These are phyloP conservation scores for Xylota segnis DNA, from an alignment of 2,888 invertebrate genomes.

Conservation along the genomic window DNA sequence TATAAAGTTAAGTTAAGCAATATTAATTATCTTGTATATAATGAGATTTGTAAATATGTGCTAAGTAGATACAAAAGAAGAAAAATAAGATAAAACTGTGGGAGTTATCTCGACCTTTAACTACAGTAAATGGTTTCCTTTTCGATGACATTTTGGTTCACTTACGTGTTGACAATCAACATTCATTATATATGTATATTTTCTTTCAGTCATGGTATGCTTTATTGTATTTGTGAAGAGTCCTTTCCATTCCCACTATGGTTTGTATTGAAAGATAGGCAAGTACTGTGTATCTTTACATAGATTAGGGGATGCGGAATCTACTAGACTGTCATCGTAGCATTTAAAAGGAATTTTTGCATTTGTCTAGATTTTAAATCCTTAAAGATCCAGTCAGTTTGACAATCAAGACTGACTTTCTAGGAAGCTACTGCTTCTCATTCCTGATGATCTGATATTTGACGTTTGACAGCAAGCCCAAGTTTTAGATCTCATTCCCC, in stretches of 20 bases:
- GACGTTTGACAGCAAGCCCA: no score
- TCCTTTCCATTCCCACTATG: background rate
- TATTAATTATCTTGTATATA: slow-evolving; percentile 75
- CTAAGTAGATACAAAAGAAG: slow-evolving; percentile 34
- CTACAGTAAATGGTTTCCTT: slow-evolving; percentile 35
- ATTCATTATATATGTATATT: background rate
- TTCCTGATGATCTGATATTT: no score
- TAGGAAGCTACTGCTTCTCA: no score
- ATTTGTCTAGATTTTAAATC: no score
- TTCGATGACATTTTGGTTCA: slow-evolving; percentile 27
- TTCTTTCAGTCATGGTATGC: background rate
- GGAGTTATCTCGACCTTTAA: slow-evolving; percentile 1
- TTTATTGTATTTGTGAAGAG: background rate
- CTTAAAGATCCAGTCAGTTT: no score
- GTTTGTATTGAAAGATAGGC: no score
- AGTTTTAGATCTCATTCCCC: no score
- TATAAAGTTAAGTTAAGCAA: slow-evolving; percentile 45
- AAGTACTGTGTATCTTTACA: no score
- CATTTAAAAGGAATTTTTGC: no score
- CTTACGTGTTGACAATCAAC: slow-evolving; percentile 61
- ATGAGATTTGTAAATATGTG: slow-evolving; percentile 41
- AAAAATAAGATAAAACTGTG: background rate
- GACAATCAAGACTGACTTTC: no score
- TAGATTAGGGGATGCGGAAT: no score
- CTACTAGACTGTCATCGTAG: no score